Base-by-base conservation (phyloP, 1,140 invertebrate species). In the Drosophila rufa region DNA sequence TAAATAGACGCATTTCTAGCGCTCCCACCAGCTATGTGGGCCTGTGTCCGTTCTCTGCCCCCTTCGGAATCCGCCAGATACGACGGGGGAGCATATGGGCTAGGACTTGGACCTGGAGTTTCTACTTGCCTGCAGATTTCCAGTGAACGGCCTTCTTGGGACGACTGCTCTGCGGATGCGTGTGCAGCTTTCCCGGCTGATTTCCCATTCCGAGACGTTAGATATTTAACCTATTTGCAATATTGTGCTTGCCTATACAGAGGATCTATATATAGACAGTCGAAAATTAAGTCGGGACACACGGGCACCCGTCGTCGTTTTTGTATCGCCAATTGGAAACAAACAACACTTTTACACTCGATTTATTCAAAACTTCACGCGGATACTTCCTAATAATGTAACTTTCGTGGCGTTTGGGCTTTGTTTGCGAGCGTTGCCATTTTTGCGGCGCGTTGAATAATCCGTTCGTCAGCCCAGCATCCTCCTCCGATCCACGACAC, bases 61-160 rank as follows among this genome's bases (percentile, higher is more conserved):
- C 36, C 66, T 27, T 51, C 36, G 14, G 12, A 68, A 50, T 27
- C 30, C 14, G 22, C 14, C 3, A 43, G 27, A 30, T 22, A 46
- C 27, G 6, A 9, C 8, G 22, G 51, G 47, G 38, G 15, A 19
- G 11, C 30, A 38, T 25, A 25, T 15, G 3, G 9, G 36, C 40
- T 19, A 14, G 14, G 7, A 42, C 30, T 43, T 4, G 11, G 12
- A 33, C 33, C 9, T 27, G 25, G 47, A 17, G 38, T 48, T 51
- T 55, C 12, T 60, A 76, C 75, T 91, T 94, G 95, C 95, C 95
- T 95, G 95, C 95, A 55, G 95, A 94, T 93, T 95, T 95, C 95
- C 95, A 95, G 93, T 95, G 95, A 62, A 95, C 95, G 94, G 95
- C 94, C 93, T 96, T 96, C 79, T 95, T 95, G 80, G 94, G 94